A percentile compares a stretch with the other conserved stretches of the same genome.
These are phyloP conservation scores for Hippocampus zosterae DNA, from an alignment of 2,113 vertebrate genomes.

Conservation along the genomic window DNA sequence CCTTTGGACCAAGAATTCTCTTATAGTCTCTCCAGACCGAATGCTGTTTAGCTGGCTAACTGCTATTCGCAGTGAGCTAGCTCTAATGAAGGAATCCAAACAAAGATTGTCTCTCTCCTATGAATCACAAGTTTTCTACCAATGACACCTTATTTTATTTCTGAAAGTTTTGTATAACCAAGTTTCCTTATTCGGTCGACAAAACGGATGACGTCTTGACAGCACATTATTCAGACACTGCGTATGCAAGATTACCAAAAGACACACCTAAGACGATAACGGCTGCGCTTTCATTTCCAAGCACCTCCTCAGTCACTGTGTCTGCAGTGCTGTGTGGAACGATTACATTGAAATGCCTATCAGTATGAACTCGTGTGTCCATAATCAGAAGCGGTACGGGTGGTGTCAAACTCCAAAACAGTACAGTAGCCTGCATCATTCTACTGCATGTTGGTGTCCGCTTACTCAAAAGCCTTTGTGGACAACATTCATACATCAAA, in stretches of 20 bases:
- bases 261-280: slow-evolving; percentile 17
- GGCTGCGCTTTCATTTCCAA: slow-evolving; percentile 35
- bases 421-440: background rate
- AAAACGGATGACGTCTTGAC: background rate
- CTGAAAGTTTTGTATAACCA: background rate
- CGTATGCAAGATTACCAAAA: slow-evolving; percentile 4
- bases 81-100: too few relatives aligned
- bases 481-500: background rate
- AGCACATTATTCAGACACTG: background rate
- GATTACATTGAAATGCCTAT: slow-evolving; percentile 30
- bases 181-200: background rate
- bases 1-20: too few relatives aligned
- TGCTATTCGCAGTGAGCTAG: too few relatives aligned
- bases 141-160: too few relatives aligned
- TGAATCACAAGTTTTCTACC: too few relatives aligned
- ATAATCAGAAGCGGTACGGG: background rate
- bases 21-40: too few relatives aligned
- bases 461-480: background rate
- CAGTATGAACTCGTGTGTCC: background rate
- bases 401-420: background rate
- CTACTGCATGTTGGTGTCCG: background rate
- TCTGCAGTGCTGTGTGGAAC: slow-evolving; percentile 22
- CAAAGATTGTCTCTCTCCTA: too few relatives aligned
- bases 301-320: slow-evolving; percentile 35
- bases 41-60: too few relatives aligned